A percentile compares a stretch with the other conserved stretches of the same genome.
phyloP scores from a whole-genome alignment of 2,797 vertebrate species.

The Loris lydekkerianus region DNA sequence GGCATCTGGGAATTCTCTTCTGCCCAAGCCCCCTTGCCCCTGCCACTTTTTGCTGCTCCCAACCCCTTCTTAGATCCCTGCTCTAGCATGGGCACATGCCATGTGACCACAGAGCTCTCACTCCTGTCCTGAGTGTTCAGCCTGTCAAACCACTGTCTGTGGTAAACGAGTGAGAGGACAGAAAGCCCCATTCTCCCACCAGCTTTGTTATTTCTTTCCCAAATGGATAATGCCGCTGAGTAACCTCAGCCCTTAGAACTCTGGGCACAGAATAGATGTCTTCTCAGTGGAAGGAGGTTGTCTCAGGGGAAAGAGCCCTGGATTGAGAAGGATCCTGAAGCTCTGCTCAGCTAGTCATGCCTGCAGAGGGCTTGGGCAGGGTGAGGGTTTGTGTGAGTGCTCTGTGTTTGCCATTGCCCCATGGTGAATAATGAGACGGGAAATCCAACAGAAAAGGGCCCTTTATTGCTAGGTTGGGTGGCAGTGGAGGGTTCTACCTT shows the following conservation, averaged over 20 bases:
- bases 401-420: not conserved
- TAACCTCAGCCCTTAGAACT: not conserved
- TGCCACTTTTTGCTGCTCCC: not conserved
- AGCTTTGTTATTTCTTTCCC: not conserved
- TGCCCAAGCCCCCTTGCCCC: not conserved
- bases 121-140: not conserved
- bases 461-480: not conserved
- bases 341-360: not conserved
- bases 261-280: not conserved
- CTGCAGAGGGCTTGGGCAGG: not conserved
- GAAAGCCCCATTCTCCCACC: not conserved
- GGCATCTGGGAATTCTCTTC: not conserved
- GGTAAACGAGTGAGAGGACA: not conserved
- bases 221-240: not conserved
- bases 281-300: not conserved
- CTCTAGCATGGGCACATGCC: not conserved
- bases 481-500: not conserved
- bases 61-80: not conserved
- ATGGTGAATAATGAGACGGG: not conserved
- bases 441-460: not conserved
- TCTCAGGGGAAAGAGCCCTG: not conserved
- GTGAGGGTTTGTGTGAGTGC: not conserved
- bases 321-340: not conserved
- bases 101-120: not conserved
- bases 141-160: not conserved